These are phyloP conservation scores for Nematolebias whitei DNA, from an alignment of 2,113 vertebrate species.

Conservation along the genomic window DNA sequence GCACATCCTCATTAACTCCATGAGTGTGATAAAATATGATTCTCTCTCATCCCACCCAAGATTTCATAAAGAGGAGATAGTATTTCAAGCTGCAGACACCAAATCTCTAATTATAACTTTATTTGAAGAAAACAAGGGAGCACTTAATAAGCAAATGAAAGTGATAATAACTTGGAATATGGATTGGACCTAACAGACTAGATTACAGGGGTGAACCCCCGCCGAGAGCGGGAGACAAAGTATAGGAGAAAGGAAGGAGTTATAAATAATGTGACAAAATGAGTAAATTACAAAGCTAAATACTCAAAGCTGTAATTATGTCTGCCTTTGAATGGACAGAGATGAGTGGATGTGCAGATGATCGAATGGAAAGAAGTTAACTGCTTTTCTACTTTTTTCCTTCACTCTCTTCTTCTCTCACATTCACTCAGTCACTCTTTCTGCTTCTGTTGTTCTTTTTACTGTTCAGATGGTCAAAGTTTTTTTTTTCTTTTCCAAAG, in stretches of 20 bases:
- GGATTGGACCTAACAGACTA: slow-evolving; percentile 78
- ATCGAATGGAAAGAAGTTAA: slow-evolving; percentile 67
- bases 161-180: slow-evolving; percentile 80
- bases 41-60: slow-evolving; percentile 74
- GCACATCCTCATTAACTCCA: slow-evolving; percentile 79
- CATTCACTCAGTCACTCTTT: slow-evolving; percentile 20
- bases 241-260: slow-evolving; percentile 35
- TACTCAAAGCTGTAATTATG: slow-evolving; percentile 84
- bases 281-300: slow-evolving; percentile 78
- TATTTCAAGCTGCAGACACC: slow-evolving; percentile 77
- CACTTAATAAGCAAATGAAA: slow-evolving; percentile 83
- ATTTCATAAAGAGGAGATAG: slow-evolving; percentile 74
- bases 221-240: slow-evolving; percentile 51
- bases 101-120: slow-evolving; percentile 84
- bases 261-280: slow-evolving; percentile 74
- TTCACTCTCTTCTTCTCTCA: slow-evolving; percentile 35
- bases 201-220: slow-evolving; percentile 76
- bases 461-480: slow-evolving; percentile 6
- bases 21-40: slow-evolving; percentile 74
- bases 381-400: slow-evolving; percentile 27
- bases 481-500: slow-evolving; percentile 14
- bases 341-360: slow-evolving; percentile 73
- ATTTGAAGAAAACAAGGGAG: slow-evolving; percentile 84
- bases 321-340: slow-evolving; percentile 74
- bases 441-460: slow-evolving; percentile 2